phyloP scores from a whole-genome alignment of 2,113 vertebrate genomes.

The Aix galericulata region DNA sequence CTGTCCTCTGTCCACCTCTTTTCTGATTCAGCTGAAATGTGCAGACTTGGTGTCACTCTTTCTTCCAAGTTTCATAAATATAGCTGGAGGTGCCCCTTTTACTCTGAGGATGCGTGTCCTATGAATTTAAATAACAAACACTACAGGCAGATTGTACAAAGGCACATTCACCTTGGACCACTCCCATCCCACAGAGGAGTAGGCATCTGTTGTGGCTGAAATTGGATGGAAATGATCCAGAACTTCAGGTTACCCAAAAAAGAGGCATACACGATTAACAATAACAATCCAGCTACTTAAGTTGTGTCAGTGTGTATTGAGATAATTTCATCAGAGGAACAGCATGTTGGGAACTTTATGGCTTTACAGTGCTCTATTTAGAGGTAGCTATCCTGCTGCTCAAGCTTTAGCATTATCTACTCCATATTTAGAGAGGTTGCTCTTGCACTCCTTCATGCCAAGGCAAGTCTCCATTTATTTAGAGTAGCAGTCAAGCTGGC shows the following conservation, averaged over 20 bases:
- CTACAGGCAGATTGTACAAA: neutral
- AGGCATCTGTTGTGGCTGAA: conserved; percentile 1
- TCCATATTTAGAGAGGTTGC: neutral
- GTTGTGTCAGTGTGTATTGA: fast-evolving
- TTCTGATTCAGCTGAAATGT: conserved; percentile 14
- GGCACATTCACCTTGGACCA: conserved; percentile 33
- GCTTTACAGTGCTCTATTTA: neutral
- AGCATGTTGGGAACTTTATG: neutral
- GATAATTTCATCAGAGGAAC: neutral
- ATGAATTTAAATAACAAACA: conserved; percentile 24
- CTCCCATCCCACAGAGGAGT: neutral
- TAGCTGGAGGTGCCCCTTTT: conserved; percentile 31
- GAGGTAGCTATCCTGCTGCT: neutral
- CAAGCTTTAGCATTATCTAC: neutral
- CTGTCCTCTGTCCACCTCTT: neutral
- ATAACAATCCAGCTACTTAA: fast-evolving
- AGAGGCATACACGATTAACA: neutral
- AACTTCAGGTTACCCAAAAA: neutral
- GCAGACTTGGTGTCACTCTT: neutral
- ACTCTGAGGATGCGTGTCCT: neutral
- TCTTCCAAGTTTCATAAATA: neutral
- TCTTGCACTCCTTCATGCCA: neutral
- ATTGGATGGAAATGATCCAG: conserved; percentile 47
- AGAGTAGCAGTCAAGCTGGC: neutral
- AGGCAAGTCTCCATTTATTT: neutral